Evolutionary conservation across 37 sponge, comb jelly and placozoan species (phyloP), one percentile per base, ranked within the genome.

Genomic region (Beroe forskalii): DNA sequence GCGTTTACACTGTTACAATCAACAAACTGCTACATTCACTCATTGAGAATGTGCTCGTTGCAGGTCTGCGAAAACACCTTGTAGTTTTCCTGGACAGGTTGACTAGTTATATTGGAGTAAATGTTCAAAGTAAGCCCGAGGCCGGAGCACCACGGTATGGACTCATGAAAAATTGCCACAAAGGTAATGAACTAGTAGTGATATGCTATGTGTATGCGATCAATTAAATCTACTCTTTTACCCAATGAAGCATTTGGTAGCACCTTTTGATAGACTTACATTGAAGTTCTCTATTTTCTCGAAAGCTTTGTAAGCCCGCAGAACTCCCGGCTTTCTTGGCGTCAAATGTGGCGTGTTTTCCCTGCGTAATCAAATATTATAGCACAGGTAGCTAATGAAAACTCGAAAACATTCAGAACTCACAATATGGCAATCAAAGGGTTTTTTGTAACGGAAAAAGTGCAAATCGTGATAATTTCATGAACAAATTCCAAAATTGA

Each of bases 261-360:
- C n/a, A n/a, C n/a, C n/a, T n/a, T n/a, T n/a, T n/a, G n/a, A n/a
- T n/a, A n/a, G n/a, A n/a, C 75, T 72, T 32, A 72, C 75, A 36
- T 39, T 39, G 8, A 72, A 38, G 35, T 72, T 14, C 20, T 72
- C 75, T 23, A 72, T 72, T 30, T 72, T 72, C 39, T 72, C 75
- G 75, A 38, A 72, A 33, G 75, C 75, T 36, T 22, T 37, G 40
- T 72, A 37, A 22, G 40, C 39, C 30, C 75, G 28, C 9, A 72
- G 39, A 8, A 37, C 22, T 1, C 75, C 75, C 23, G 75, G 20
- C 35, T 37, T 72, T 72, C 75, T 27, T 35, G 75, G 75, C 30
- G 40, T 72, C 8, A 72, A 30, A 33, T 72, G 75, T 4, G 75
- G 75, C 12, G 75, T 30, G 39, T 72, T 35, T 20, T 72, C 75